These are phyloP conservation scores for Hemicentrotus pulcherrimus DNA, from an alignment of 35 echinoderm and acorn worm genomes.

Conservation along the genomic window DNA sequence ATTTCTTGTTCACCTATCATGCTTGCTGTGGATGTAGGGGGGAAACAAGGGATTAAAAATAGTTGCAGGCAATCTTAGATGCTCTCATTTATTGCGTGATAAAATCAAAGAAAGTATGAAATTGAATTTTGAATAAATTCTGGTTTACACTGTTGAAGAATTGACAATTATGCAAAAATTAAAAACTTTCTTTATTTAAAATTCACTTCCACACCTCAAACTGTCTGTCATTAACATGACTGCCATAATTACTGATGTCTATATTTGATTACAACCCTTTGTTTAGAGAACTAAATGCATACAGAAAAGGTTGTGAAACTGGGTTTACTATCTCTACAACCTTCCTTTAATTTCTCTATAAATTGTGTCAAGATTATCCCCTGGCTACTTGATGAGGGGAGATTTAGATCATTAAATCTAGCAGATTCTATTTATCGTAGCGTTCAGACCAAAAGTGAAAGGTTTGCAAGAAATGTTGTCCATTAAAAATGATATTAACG, in stretches of 20 bases:
- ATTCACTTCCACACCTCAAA: not conserved
- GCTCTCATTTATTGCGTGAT: not conserved
- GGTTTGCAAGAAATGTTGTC: not conserved
- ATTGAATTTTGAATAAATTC: not conserved
- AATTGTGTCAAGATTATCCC: not conserved
- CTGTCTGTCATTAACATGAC: not conserved
- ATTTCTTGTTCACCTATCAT: not conserved
- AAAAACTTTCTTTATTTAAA: not conserved
- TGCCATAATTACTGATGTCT: not conserved
- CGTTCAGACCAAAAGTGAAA: not conserved
- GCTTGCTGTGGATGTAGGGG: not conserved
- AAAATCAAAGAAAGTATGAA: not conserved
- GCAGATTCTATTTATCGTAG: not conserved
- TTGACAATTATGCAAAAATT: not conserved
- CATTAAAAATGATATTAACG: not conserved
- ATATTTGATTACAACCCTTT: not conserved
- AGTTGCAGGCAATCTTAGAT: not conserved
- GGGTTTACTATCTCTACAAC: not conserved
- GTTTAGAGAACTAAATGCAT: not conserved
- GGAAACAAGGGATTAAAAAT: not conserved
- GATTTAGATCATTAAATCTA: not conserved
- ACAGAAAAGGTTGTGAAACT: not conserved
- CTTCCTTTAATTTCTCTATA: not conserved
- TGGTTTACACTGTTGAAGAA: not conserved
- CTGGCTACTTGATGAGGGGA: not conserved